Evolutionary conservation across 2,797 vertebrate species (phyloP).

Genomic region (Enteromius argenteus): DNA sequence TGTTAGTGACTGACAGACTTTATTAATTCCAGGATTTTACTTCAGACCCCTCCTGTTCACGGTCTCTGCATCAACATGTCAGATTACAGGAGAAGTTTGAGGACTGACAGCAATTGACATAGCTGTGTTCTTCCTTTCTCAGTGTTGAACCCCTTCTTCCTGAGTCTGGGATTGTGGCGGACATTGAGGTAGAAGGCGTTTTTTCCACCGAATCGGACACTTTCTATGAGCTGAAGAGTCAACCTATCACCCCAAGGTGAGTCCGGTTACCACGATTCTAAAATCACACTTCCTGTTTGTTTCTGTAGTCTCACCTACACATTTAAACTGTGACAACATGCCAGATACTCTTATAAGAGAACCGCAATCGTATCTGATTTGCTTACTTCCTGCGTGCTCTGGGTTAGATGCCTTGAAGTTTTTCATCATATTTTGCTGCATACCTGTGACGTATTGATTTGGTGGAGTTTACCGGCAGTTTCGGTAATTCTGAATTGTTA

Average conservation of each 20-base stretch:
- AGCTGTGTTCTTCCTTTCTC: conserved; percentile 32
- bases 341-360: background rate
- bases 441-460: background rate
- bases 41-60: background rate
- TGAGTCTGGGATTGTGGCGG: conserved; percentile 89
- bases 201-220: conserved; percentile 78
- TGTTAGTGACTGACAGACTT: background rate
- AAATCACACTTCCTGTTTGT: conserved; percentile 24
- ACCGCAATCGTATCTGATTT: background rate
- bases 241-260: conserved; percentile 81
- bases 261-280: background rate
- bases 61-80: conserved; percentile 11
- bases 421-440: conserved; percentile 11
- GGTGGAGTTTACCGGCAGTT: background rate
- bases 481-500: background rate
- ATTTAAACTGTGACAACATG: background rate
- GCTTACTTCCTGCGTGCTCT: conserved; percentile 22
- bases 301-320: conserved; percentile 3
- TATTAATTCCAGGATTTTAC: background rate
- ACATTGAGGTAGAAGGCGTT: conserved; percentile 85
- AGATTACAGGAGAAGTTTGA: conserved; percentile 18
- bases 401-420: background rate
- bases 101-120: conserved; percentile 10
- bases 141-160: conserved; percentile 83
- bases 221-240: conserved; percentile 90